Conservation (phyloP, 2,113 vertebrate genomes). For the Grammomys dolichurus region DNA sequence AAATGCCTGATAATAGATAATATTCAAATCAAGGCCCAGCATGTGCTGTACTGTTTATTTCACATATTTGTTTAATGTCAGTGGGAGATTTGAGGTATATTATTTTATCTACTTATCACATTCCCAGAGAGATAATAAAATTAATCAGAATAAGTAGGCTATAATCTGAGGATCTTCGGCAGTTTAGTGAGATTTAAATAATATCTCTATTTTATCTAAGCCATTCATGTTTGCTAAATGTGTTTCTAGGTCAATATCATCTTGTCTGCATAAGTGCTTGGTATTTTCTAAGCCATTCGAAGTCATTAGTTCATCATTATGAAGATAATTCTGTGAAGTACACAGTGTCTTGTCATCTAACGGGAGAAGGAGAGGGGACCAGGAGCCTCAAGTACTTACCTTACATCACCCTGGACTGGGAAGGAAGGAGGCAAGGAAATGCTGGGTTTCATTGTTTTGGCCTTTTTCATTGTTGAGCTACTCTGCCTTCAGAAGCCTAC, state of each 20-base stretch:
- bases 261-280: constrained; percentile 37
- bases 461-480: not conserved
- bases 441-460: not conserved
- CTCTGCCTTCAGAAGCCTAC: not conserved
- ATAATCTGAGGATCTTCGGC: constrained; percentile 59
- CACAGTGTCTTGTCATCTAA: not conserved
- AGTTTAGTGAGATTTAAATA: constrained; percentile 63
- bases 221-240: constrained; percentile 61
- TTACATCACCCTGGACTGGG: not conserved
- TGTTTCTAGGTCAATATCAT: constrained; percentile 69
- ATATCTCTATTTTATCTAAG: constrained; percentile 62
- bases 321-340: not conserved
- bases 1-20: constrained; percentile 51
- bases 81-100: constrained; percentile 22
- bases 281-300: constrained; percentile 54
- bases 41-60: constrained; percentile 58
- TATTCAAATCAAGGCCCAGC: constrained; percentile 53
- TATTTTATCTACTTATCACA: constrained; percentile 57
- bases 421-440: constrained; percentile 15
- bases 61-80: constrained; percentile 47
- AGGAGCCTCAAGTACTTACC: not conserved
- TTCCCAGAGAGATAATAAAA: constrained; percentile 66
- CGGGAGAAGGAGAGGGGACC: not conserved
- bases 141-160: constrained; percentile 72
- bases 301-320: constrained; percentile 55